Evolutionary conservation across 2,113 vertebrate species (phyloP), one percentile per base, ranked within the genome.

Genomic region (Ammodytes marinus): DNA sequence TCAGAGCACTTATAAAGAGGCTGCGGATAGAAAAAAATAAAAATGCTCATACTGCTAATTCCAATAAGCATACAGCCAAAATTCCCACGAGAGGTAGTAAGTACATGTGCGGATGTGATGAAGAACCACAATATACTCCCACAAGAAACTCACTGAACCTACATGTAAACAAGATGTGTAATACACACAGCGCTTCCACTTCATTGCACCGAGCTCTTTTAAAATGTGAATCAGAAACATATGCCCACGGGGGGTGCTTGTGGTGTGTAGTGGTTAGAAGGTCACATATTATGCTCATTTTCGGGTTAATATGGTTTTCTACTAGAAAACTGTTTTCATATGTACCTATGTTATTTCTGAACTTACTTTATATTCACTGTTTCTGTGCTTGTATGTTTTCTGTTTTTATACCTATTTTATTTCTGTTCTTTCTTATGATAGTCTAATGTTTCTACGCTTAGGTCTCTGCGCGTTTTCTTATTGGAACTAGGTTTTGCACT

Each of bases 101-200:
- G 69, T 12, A 77, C 74, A 80, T 58, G 65, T 71, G 66, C 27
- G 35, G 59, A 59, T 27, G 42, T 46, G 65, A 86, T 71, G 57
- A 67, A 79, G 67, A 84, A 71, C 66, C 58, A 35, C 84, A 73
- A 27, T 27, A 27, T 53, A 58, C 72, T 82, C 79, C 68, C 78
- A 70, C 49, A 52, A 84, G 54, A 78, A 77, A 86, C 76, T 65
- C 67, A 54, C 50, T 73, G 71, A 85, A 69, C 77, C 70, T 46
- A 60, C 50, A 27, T 57, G 60, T 54, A 79, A 82, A 89, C 77
- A 83, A 82, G 66, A 70, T 86, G 69, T 80, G 80, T 78, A 42
- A 82, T 57, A 74, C 76, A 72, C 71, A 13, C 58, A 59, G 43
- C 60, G 59, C 58, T 75, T 77, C 79, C 76, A 69, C 82, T 84